Evolutionary conservation across 2,888 invertebrate genomes (phyloP), one percentile per base, ranked within the genome.

Genomic region (Thymelicus sylvestris): DNA sequence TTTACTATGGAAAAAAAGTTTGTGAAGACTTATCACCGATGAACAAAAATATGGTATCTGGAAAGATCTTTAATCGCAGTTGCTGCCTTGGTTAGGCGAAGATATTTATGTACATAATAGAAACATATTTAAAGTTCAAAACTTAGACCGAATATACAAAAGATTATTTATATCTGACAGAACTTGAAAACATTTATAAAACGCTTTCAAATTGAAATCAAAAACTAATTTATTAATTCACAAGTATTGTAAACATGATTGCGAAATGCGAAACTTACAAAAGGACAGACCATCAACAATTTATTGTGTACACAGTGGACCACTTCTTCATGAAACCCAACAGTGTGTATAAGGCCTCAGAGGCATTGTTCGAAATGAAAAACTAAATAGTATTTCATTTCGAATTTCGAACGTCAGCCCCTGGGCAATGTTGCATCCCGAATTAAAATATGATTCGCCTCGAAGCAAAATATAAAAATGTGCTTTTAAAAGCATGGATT

Each of bases 381-480:
- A 57, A 57, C 57, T 57, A 57, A 57, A 57, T 57, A 38, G 57
- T 57, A 38, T 38, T 57, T 57, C 57, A 57, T 57, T 57, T 57
- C 13, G 57, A 57, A 57, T 57, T 57, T 38, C 57, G 57, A n/a
- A 57, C 31, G 31, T 55, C 52, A 55, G 19, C 31, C 57, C 8
- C 7, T 38, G 13, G 38, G 57, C 57, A 7, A 3, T 50, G 6
- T 50, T 50, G 50, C 52, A 55, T 5, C 10, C 10, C 7, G 4
- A 24, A 55, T 55, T 55, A 24, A 55, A 55, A 24, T 10, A 24
- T 31, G 2, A 57, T 57, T 24, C 55, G 19, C 24, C 6, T 57
- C 15, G 38, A 13, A 57, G 24, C 12, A 6, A 55, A 19, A 52
- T 7, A 19, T 8, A 24, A 55, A 55, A 19, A 55, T 24, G 24